Evolutionary conservation across 2,113 vertebrate species (phyloP).

Genomic region (Mormoops blainvillei): DNA sequence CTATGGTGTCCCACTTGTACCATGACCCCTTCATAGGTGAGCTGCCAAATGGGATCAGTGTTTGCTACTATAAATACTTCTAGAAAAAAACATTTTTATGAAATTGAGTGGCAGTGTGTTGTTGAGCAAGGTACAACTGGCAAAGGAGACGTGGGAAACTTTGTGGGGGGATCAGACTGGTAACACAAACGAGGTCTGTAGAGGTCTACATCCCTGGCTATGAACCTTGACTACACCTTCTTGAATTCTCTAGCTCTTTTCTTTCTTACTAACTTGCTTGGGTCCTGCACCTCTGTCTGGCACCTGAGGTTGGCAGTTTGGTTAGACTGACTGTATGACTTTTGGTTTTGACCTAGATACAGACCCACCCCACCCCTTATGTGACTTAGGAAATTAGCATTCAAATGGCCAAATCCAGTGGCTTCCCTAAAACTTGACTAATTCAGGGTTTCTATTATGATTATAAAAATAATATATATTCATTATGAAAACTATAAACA

Average conservation of each 20-base stretch:
- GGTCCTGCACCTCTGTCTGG: neutral
- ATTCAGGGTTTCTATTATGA: neutral
- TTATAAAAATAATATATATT: neutral
- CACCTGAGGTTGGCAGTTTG: neutral
- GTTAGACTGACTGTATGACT: neutral
- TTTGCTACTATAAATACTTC: neutral
- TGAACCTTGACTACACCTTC: neutral
- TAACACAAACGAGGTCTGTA: neutral
- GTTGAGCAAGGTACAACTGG: neutral
- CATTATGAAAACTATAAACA: neutral
- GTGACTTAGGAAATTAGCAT: neutral
- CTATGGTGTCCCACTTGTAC: neutral
- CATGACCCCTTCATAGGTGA: neutral
- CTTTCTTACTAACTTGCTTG: neutral
- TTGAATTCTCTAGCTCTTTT: neutral
- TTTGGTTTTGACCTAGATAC: neutral
- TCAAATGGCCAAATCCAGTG: neutral
- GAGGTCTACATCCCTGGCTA: neutral
- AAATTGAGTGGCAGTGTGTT: neutral
- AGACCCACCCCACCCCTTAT: neutral
- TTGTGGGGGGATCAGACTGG: neutral
- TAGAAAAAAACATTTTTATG: neutral
- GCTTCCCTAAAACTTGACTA: neutral
- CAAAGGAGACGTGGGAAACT: neutral
- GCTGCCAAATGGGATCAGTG: neutral